Evolutionary conservation across 2,797 vertebrate species (phyloP), one percentile per base, ranked within the genome.

Genomic region (Coluber constrictor): DNA sequence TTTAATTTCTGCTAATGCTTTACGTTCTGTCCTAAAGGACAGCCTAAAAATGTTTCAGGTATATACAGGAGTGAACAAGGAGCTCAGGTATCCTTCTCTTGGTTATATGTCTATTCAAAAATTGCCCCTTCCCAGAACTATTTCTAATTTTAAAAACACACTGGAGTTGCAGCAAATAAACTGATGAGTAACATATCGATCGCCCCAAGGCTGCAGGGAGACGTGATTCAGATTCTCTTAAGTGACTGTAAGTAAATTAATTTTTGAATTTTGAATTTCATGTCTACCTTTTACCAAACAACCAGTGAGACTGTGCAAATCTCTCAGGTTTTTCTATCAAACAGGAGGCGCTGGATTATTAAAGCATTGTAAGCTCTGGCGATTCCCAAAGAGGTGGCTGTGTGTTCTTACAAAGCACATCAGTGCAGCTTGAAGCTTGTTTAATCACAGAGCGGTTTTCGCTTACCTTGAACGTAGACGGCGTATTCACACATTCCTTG

Each of bases 401-500:
- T 56, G 15, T 23, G 20, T 74, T 90, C 43, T 86, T 91, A 51
- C 27, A 37, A 87, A 87, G 25, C 37, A 47, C 47, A 37, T 37
- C 15, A 89, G 20, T 9, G 5, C 43, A 74, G 3, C 32, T 66
- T 11, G 51, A 70, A 57, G 60, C 61, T 10, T 32, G 43, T n/a
- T 60, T 16, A 89, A 20, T 29, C 55, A 6, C 27, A 13, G 25
- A 47, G 37, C 12, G 3, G 13, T 0, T 90, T 54, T 25, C n/a
- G 92, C 97, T 93, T 97, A 99, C 99, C 99, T 99, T 99, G 99
- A 89, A 99, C 99, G 91, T 99, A 99, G 61, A 99, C 97, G 20
- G 99, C 99, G 23, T 99, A 99, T 98, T 99, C 99, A 96, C 99
- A 99, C 96, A 99, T 98, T 88, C 99, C 99, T 27, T 98, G 98